Conservation (phyloP, 1,140 invertebrate species). For the Cydia pomonella region DNA sequence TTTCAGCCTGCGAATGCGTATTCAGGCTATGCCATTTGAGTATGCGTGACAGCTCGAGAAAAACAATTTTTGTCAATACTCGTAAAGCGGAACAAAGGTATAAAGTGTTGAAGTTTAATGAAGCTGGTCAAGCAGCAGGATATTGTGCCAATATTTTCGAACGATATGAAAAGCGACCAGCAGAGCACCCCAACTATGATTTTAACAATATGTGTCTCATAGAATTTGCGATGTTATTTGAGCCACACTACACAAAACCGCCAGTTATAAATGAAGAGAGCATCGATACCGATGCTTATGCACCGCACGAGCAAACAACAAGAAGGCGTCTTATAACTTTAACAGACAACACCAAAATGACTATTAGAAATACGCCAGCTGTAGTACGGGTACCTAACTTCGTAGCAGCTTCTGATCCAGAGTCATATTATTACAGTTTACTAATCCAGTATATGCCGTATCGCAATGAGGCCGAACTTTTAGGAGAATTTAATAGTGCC, state of each 20-base stretch:
- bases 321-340: constrained; percentile 45
- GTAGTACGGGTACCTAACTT: constrained; percentile 59
- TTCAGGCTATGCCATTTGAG: constrained; percentile 59
- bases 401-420: constrained; percentile 52
- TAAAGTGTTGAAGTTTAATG: constrained; percentile 55
- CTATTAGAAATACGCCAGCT: constrained; percentile 47
- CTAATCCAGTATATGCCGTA: constrained; percentile 59
- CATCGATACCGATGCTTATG: constrained; percentile 43
- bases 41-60: constrained; percentile 52
- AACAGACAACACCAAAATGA: constrained; percentile 46
- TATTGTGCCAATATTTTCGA: constrained; percentile 61
- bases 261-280: constrained; percentile 41
- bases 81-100: constrained; percentile 60
- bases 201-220: constrained; percentile 54
- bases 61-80: constrained; percentile 56
- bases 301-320: constrained; percentile 35
- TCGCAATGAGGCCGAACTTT: constrained; percentile 49
- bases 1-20: constrained; percentile 57
- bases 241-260: constrained; percentile 43
- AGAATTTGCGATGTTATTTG: constrained; percentile 61
- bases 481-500: constrained; percentile 40
- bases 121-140: constrained; percentile 44
- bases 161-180: constrained; percentile 56
- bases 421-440: constrained; percentile 58
- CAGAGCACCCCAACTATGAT: constrained; percentile 49